Evolutionary conservation across 2,888 invertebrate species (phyloP), one percentile per base, ranked within the genome.

Genomic region (Pandemis heparana): DNA sequence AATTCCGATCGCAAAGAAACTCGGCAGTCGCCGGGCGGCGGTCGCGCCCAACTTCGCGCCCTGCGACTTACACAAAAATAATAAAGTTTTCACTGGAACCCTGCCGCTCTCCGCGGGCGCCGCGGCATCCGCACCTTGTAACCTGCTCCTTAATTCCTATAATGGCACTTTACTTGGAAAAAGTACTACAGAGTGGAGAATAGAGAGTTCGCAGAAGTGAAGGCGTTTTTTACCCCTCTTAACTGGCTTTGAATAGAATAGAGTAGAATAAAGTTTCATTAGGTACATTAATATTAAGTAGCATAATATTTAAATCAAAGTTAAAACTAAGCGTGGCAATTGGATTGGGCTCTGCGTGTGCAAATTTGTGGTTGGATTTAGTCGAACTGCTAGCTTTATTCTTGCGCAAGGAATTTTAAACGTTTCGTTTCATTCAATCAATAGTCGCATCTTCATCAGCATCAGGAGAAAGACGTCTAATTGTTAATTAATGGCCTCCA

Each of bases 111-210:
- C 46, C 41, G 41, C 23, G 48, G n/a, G 12, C 48, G 16, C 38
- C 48, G 41, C 51, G 46, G 46, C 46, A n/a, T n/a, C 12, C 6
- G 59, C 71, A 66, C 60, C 65, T 65, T 65, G 64, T 71, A 60
- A 71, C 71, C 43, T 60, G 46, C 65, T 51, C 60, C 41, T 65
- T 71, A 53, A 70, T 23, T 63, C 51, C 59, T 59, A 43, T 59
- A n/a, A 51, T 23, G 32, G 23, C 67, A 23, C 46, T 67, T 43
- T 32, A n/a, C 51, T 12, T 38, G 48, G n/a, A n/a, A 39, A 39
- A 38, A n/a, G 16, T 60, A 32, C 62, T 16, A 5, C 5, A 0
- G 39, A 23, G 23, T 23, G n/a, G n/a, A n/a, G n/a, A n/a, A n/a
- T n/a, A n/a, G n/a, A 12, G 1, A 23, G 56, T 56, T 18, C 23